Evolutionary conservation across 1,140 invertebrate genomes (phyloP).

Genomic region (Heliconius melpomene): DNA sequence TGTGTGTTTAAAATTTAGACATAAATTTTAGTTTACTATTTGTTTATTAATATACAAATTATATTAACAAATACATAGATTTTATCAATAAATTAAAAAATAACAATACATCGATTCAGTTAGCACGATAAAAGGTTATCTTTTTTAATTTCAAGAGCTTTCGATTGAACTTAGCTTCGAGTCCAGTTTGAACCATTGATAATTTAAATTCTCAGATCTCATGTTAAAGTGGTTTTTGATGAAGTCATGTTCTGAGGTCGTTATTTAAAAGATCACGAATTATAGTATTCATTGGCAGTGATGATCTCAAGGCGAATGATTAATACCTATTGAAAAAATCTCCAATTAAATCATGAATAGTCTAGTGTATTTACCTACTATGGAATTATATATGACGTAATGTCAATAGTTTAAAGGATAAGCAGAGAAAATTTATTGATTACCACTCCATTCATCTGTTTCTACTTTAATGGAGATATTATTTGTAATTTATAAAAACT

Average conservation of each 20-base stretch:
- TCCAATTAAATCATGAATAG: not conserved
- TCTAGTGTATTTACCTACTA: not conserved
- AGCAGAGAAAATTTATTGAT: not conserved
- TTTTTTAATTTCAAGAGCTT: not conserved
- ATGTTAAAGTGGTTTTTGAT: conserved; percentile 4
- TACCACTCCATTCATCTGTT: no score
- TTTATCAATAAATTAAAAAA: not conserved
- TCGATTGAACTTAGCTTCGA: not conserved
- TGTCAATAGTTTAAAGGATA: not conserved
- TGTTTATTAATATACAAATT: no score
- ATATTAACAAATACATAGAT: no score
- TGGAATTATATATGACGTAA: not conserved
- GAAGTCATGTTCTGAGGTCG: conserved; percentile 24
- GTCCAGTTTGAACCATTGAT: not conserved
- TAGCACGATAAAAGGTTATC: not conserved
- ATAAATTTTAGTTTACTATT: no score
- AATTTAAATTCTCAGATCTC: not conserved
- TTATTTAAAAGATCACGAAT: conserved; percentile 36
- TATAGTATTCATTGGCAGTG: conserved; percentile 23
- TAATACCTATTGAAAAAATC: not conserved
- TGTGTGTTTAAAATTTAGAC: no score
- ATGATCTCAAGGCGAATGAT: conserved; percentile 47
- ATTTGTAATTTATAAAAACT: no score
- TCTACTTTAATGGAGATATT: no score
- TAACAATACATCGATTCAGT: not conserved